Evolutionary conservation across 2,113 vertebrate species (phyloP), one percentile per base, ranked within the genome.

Genomic region (Pardalotus punctatus): DNA sequence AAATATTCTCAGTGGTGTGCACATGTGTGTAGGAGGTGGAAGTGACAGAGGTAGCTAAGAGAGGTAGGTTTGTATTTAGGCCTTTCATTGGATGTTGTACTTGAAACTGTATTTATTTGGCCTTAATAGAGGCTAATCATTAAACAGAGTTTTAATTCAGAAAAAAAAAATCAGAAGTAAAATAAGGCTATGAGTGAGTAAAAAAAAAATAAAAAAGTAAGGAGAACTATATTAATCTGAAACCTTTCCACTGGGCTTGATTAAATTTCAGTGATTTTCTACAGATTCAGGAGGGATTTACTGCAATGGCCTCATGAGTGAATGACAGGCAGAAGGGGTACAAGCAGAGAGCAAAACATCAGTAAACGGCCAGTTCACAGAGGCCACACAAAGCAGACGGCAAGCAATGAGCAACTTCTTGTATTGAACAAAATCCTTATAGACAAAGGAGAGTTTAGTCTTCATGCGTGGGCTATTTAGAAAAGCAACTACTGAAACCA

Each of bases 271-370:
- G 54, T 81, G 79, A 93, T 94, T 50, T 83, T 96, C 88, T 45
- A 36, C 19, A 51, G 76, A 92, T 89, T 92, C 25, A 47, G 95
- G 77, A 96, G 86, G 97, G 97, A 92, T 65, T 97, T 80, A 70
- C 70, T 97, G 86, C 72, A 77, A 98, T 98, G 98, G 98, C 97
- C 97, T 98, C 94, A 61, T 53, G 89, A 97, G 94, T 95, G 95
- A 97, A 94, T 84, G 95, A 96, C 93, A 97, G 96, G 97, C 90
- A 97, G 22, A 96, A 96, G 93, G 96, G 90, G 94, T 95, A 96
- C 96, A 95, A 94, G 93, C 95, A 93, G 85, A 97, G 51, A 96
- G 96, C 96, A 97, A 81, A 95, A 96, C 97, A 98, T 94, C 96
- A 12, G 72, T 96, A 97, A 96, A 94, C 47, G 93, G 96, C 96